Evolutionary conservation across 2,113 vertebrate species (phyloP).

Genomic region (Lophura nycthemera): DNA sequence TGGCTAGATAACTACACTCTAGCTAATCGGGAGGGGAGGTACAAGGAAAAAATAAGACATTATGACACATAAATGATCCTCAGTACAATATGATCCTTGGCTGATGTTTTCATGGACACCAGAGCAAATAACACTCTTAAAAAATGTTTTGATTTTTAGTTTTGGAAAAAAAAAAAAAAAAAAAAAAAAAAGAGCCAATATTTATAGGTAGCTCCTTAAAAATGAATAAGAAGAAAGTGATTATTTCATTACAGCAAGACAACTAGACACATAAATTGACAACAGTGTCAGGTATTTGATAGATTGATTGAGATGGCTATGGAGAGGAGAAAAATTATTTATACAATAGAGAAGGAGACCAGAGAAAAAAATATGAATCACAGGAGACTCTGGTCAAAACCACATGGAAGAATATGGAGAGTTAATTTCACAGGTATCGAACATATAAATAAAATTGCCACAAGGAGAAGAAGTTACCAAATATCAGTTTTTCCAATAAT

Average conservation of each 20-base stretch:
- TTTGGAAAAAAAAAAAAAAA: not conserved
- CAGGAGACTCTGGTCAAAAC: not conserved
- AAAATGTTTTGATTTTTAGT: not conserved
- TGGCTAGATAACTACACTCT: not conserved
- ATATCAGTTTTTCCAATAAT: not conserved
- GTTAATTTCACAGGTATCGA: not conserved
- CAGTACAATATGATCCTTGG: not conserved
- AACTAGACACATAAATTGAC: rapidly evolving
- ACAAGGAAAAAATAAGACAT: not conserved
- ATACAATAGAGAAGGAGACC: not conserved
- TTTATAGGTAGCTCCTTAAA: not conserved
- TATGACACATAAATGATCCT: not conserved
- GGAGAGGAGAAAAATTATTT: not conserved
- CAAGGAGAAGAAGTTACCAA: not conserved
- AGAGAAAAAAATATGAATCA: not conserved
- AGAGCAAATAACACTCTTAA: not conserved
- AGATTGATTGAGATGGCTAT: not conserved
- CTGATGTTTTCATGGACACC: not conserved
- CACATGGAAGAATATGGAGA: not conserved
- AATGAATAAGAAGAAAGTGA: not conserved
- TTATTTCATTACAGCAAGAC: not conserved
- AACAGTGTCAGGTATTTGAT: not conserved
- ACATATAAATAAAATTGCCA: not conserved
- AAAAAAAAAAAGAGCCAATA: not conserved
- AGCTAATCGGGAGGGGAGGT: not conserved